Evolutionary conservation across 2,797 vertebrate genomes (phyloP), one percentile per base, ranked within the genome.

Genomic region (Amblyopsis hoosieri): DNA sequence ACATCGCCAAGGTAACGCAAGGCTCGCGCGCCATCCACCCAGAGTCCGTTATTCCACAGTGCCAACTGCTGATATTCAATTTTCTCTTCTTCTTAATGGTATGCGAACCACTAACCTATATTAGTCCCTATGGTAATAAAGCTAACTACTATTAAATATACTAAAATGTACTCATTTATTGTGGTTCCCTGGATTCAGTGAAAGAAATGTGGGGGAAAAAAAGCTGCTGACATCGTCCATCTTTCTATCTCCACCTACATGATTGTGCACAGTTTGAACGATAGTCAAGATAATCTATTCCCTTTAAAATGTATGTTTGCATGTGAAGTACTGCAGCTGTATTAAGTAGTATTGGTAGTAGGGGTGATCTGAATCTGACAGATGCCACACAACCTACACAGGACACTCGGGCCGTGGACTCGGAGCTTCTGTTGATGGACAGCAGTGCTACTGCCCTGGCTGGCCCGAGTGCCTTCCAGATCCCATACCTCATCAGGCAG

Each of bases 401-500:
- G 97, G 97, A 99, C 90, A 95, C 92, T 0, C 93, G 95, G 69
- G 94, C 95, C 37, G 81, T 95, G 1, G 95, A 97, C 78, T 88
- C 95, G 29, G 91, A 97, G 85, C 92, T 96, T 71, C 91, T 96
- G 8, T 88, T 98, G 81, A 92, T 93, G 31, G 97, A 98, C 91
- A 96, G 89, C 80, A 95, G 92, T 46, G 93, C 93, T 76, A 94
- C 95, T 0, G 97, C 97, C 83, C 93, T 99, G 81, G 97, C 97
- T 58, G 97, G 97, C 57, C 97, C 97, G 90, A 99, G 96, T 92
- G 97, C 97, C 84, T 99, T 99, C 90, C 98, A 99, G 95, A 99
- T 99, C 89, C 97, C 97, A 53, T 99, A 98, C 93, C 96, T 99
- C 90, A 98, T 98, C 93, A 94, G 97, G 88, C 97, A 99, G 92